Base-by-base conservation (phyloP, 2,113 vertebrate genomes). In the Brachyhypopomus occidentalis region DNA sequence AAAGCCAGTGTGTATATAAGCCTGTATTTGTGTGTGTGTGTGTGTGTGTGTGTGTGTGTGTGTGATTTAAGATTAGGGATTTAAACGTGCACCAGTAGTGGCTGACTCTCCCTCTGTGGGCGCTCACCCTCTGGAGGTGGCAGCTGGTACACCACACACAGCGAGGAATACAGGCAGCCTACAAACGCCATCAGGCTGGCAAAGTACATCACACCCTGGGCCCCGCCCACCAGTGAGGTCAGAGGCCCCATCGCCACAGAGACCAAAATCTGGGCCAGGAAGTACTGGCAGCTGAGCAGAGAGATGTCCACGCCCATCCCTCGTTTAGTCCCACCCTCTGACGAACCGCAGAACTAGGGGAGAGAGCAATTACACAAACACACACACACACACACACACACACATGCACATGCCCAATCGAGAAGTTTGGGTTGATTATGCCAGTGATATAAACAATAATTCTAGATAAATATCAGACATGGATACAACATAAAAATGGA, bases 281-380 rank as follows among this genome's bases (percentile, higher is more conserved):
- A 98, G 86, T 98, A 98, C 93, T 98, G 97, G 89, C 97, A 98
- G 91, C 97, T 98, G 82, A 98, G 96, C 83, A 98, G 90, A 36
- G 97, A 98, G 92, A 98, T 97, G 94, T 98, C 97, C 84, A 98
- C 91, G 1, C 97, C 97, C 97, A 97, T 98, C 45, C 97, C 97
- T 0, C 97, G 94, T 80, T 92, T 93, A 0, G 93, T 95, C 79
- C 96, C 96, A 2, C 97, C 95, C 0, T 86, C 93, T 0, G 92
- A 90, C 0, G 95, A 96, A 87, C 96, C 96, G 78, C 95, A 93
- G 3, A 98, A 98, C 97, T 98, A 92, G 79, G 75, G 75, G 72
- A 81, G 27, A 87, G 48, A 11, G 64, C 55, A 79, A n/a, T 72
- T 20, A 76, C 34, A 78, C n/a, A 30, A 19, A 27, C 30, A 30